phyloP scores from a whole-genome alignment of 1,140 invertebrate genomes.

The Paracyclopina nana region DNA sequence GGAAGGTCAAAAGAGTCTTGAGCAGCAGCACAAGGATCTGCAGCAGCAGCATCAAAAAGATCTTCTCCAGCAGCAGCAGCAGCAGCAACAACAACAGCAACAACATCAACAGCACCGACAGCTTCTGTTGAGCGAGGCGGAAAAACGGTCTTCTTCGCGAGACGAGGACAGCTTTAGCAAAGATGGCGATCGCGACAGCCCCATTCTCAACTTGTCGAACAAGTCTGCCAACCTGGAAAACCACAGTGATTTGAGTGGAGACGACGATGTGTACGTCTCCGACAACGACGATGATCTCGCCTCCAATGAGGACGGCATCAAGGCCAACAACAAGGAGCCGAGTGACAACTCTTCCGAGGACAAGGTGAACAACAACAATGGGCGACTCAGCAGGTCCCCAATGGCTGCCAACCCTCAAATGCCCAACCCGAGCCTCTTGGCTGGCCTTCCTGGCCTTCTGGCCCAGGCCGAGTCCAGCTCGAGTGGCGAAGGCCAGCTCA shows the following conservation, averaged over 20 bases:
- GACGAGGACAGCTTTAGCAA: too few species aligned
- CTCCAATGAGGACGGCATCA: background rate
- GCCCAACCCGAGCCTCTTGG: background rate
- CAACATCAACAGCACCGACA: background rate
- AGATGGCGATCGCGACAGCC: background rate
- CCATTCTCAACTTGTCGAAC: background rate
- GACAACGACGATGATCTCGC: background rate
- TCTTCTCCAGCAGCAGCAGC: background rate
- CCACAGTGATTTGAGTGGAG: background rate
- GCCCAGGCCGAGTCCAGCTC: background rate
- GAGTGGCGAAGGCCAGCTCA: background rate
- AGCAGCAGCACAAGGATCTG: background rate
- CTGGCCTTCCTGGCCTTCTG: background rate
- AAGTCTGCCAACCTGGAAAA: background rate
- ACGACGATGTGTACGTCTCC: conserved; percentile 1
- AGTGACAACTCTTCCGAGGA: background rate
- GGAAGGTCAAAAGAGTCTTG: conserved; percentile 2
- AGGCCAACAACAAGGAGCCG: background rate
- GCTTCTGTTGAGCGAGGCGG: too few species aligned
- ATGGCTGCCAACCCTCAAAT: too few species aligned
- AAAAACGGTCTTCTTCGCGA: too few species aligned
- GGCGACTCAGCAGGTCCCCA: too few species aligned
- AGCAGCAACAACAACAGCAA: background rate
- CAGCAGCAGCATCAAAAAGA: background rate
- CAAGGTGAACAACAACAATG: conserved; percentile 7